Percentiles rank a stretch among this genome's conserved stretches.
Evolutionary conservation across 2,113 vertebrate genomes (phyloP).

Genomic region (Microcebus jonahi): DNA sequence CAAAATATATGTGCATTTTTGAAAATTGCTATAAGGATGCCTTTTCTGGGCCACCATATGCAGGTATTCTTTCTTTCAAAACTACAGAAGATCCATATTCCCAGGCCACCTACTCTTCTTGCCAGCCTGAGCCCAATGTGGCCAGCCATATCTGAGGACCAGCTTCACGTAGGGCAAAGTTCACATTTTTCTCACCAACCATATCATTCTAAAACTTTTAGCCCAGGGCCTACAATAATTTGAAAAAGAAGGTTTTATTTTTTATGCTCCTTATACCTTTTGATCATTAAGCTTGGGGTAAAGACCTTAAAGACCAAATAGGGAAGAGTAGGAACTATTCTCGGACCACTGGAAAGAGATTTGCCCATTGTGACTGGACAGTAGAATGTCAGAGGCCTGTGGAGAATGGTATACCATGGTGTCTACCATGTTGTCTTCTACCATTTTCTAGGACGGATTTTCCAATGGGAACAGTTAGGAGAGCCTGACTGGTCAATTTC

Average conservation of each 20-base stretch:
- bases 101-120: not conserved
- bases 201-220: not conserved
- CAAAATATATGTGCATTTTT: not conserved
- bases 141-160: not conserved
- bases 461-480: not conserved
- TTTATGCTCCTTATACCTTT: not conserved
- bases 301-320: not conserved
- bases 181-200: not conserved
- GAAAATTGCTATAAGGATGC: not conserved
- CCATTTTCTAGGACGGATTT: constrained; percentile 37
- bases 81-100: not conserved
- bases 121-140: not conserved
- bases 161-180: not conserved
- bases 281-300: not conserved
- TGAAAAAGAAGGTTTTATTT: not conserved
- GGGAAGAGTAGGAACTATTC: not conserved
- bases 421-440: not conserved
- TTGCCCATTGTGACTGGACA: not conserved
- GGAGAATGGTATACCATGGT: not conserved
- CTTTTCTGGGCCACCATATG: not conserved
- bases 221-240: not conserved
- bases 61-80: constrained; percentile 1
- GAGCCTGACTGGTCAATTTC: not conserved
- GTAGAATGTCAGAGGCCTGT: not conserved
- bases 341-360: not conserved